Evolutionary conservation across 2,797 vertebrate genomes (phyloP), one percentile per base, ranked within the genome.

Genomic region (Protosalanx chinensis): DNA sequence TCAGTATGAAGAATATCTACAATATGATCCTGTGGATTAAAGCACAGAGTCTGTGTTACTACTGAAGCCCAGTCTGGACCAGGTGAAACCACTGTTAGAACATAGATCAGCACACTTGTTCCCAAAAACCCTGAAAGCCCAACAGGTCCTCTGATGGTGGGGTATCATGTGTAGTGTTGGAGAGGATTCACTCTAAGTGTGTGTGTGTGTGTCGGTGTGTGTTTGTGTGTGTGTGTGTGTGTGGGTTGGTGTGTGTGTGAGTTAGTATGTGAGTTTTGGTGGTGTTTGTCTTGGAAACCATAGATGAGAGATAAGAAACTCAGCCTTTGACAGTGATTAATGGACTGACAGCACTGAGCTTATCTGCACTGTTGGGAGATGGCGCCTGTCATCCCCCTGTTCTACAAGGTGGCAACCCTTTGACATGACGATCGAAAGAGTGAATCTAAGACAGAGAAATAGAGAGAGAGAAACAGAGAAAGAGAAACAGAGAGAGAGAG

Each of bases 311-410:
- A 56, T 67, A 75, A 32, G 49, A 73, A 30, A 68, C 67, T 53
- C 74, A 37, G 71, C 71, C 72, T 69, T 46, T 74, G 53, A 68
- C 72, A 74, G 60, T 79, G 79, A 84, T 81, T 77, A 76, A 85
- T 85, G 62, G 60, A 69, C 49, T 70, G 67, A 29, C 65, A 49
- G 57, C 33, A 23, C 64, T 12, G 51, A 66, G 7, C 62, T 68
- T 68, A 53, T 59, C n/a, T 0, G 10, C 30, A 70, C 12, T 59
- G 51, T 59, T 56, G 20, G 58, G 56, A 37, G 33, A 6, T 2
- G 41, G n/a, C 35, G 15, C 20, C 10, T 37, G 12, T 56, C 30
- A 37, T 27, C 18, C n/a, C 56, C 29, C 15, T 29, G 23, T 16
- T 23, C 35, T 33, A 13, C 41, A 29, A n/a, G 18, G 51, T 60